Evolutionary conservation across 2,113 vertebrate species (phyloP).

Genomic region (Mustelus asterias): DNA sequence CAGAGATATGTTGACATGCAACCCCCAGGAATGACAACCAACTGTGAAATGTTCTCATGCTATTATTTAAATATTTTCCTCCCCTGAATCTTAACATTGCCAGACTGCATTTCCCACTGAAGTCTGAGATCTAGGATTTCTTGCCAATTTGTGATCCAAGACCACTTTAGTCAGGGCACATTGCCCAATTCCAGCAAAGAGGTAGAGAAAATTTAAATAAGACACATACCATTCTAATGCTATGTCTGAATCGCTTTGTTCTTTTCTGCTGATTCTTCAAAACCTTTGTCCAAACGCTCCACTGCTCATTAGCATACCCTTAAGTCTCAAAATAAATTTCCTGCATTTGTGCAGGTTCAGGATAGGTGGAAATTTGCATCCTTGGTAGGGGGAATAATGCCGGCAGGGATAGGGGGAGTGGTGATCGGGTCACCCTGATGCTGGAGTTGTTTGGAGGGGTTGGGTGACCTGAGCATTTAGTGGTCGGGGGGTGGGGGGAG

Average conservation of each 20-base stretch:
- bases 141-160: background rate
- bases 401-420: too few species aligned
- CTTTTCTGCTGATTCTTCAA: background rate
- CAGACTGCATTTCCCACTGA: background rate
- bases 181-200: background rate
- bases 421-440: too few species aligned
- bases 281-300: background rate
- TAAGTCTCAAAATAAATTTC: background rate
- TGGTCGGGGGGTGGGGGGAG: too few species aligned
- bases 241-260: background rate
- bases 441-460: too few species aligned
- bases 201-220: background rate
- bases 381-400: too few species aligned
- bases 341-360: background rate
- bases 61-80: background rate
- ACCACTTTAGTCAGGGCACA: background rate
- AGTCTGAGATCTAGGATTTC: background rate
- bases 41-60: background rate
- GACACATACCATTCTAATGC: background rate
- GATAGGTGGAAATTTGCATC: background rate
- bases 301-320: background rate
- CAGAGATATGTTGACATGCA: background rate
- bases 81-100: background rate
- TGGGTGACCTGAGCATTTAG: too few species aligned
- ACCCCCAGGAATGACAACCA: background rate